These are phyloP conservation scores for Megalonaias nervosa DNA, from an alignment of 1,140 invertebrate genomes.

Conservation along the genomic window DNA sequence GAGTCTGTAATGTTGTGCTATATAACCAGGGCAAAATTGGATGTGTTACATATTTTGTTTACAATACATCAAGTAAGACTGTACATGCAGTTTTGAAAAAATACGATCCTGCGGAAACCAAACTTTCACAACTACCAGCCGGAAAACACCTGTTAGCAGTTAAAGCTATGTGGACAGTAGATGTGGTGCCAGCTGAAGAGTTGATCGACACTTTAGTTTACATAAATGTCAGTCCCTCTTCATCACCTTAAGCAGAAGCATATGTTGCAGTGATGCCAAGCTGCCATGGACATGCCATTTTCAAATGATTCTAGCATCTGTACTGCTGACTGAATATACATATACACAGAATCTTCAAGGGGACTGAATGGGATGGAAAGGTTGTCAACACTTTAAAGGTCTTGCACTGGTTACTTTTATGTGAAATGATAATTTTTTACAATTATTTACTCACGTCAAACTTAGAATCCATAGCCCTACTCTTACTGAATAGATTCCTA, in stretches of 20 bases:
- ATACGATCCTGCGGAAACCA: neutral
- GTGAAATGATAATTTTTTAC: too few relatives aligned
- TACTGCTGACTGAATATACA: too few relatives aligned
- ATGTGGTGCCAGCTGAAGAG: conserved; percentile 8
- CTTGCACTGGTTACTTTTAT: too few relatives aligned
- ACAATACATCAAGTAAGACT: conserved; percentile 8
- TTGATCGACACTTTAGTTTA: conserved; percentile 14
- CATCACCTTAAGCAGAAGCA: too few relatives aligned
- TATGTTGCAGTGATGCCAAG: too few relatives aligned
- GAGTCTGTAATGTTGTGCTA: conserved; percentile 20
- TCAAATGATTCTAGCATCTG: neutral
- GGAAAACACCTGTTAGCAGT: conserved; percentile 10
- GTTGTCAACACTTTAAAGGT: too few relatives aligned
- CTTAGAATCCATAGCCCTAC: too few relatives aligned
- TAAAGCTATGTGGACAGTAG: neutral
- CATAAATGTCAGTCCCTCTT: conserved; percentile 8
- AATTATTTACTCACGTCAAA: too few relatives aligned
- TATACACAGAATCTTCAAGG: too few relatives aligned
- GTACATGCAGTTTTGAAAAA: too few relatives aligned
- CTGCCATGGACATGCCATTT: neutral
- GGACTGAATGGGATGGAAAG: too few relatives aligned
- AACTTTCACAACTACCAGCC: neutral
- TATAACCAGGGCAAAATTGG: conserved; percentile 6
- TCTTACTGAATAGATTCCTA: too few relatives aligned
- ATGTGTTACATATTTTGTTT: conserved; percentile 21